Conservation (phyloP, 2,113 vertebrate species). For the Cisticola juncidis region DNA sequence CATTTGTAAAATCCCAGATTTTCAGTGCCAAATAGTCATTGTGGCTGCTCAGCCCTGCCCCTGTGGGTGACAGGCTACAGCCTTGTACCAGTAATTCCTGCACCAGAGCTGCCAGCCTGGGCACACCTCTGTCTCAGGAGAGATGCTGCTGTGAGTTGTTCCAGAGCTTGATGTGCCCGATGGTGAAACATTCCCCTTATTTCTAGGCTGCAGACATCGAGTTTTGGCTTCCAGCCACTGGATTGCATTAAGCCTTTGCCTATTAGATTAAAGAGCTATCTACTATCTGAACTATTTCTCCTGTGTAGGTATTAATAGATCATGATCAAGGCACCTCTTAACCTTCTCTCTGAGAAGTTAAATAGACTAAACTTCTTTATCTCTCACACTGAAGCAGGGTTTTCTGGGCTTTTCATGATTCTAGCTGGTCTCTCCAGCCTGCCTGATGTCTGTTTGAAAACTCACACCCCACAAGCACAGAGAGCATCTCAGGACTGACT, state of each 20-base stretch:
- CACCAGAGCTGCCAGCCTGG: fast-evolving
- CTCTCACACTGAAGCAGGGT: not conserved
- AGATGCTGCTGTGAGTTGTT: not conserved
- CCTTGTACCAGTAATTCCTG: not conserved
- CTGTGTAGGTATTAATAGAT: conserved; percentile 50
- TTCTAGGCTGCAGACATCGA: not conserved
- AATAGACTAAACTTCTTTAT: conserved; percentile 35
- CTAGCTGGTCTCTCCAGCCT: not conserved
- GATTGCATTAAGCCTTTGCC: conserved; percentile 12
- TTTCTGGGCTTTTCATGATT: not conserved
- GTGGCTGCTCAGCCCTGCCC: not conserved
- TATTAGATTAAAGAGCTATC: conserved; percentile 54
- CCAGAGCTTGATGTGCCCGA: not conserved
- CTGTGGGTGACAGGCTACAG: not conserved
- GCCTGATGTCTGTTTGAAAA: not conserved
- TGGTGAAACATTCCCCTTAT: not conserved
- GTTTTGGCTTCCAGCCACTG: conserved; percentile 34
- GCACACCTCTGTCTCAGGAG: not conserved
- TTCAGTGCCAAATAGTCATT: not conserved
- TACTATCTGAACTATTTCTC: conserved; percentile 49
- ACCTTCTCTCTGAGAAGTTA: conserved; percentile 59
- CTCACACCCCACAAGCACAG: not conserved
- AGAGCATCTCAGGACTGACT: not conserved
- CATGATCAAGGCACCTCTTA: conserved; percentile 57
- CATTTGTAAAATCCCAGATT: not conserved